Base-by-base conservation (phyloP, 1,140 invertebrate genomes). In the Eubasilissa regina region DNA sequence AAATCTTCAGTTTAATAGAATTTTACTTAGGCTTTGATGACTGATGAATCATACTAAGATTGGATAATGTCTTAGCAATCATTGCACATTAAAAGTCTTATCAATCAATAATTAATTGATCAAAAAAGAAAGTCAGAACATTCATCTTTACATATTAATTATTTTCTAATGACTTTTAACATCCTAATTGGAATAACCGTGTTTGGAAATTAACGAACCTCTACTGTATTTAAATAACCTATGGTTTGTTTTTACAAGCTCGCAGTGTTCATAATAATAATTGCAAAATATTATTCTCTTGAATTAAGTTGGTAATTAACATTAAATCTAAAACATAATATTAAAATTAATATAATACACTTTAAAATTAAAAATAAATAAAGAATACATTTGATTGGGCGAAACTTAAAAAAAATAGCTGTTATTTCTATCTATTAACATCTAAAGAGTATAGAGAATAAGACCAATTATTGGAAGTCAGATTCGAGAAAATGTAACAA, bases 291-390 rank as follows among this genome's bases (percentile, higher is more conserved):
- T 58, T 21, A 21, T 17, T 10, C 15, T 6, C 11, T 19, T 56
- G 8, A 56, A 12, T n/a, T 53, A n/a, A 53, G 4, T 11, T n/a
- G 17, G 17, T 19, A 58, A 21, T 58, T 19, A 10, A 10, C 21
- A 13, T 21, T 19, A 21, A 19, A 19, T 21, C 55, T 58, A 58
- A 4, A 19, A 19, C 21, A 13, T 64, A 35, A 35, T 35, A 35
- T 64, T 64, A 64, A 64, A 64, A 64, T 35, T 64, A 64, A 43
- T 64, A 35, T 64, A 35, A 64, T 64, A 64, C 60, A 64, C 1
- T 64, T 64, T 64, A 64, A 13, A 64, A 64, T 64, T 64, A 64
- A 64, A 64, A 44, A 64, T 64, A 64, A 64, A 64, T 64, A 64
- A 64, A 64, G 19, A 43, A 64, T 64, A 35, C 60, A 15, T 25